Percentiles rank a stretch among this genome's conserved stretches.
phyloP scores from a whole-genome alignment of 2,888 invertebrate species.

The Pseudococcus jackbeardsleyi region DNA sequence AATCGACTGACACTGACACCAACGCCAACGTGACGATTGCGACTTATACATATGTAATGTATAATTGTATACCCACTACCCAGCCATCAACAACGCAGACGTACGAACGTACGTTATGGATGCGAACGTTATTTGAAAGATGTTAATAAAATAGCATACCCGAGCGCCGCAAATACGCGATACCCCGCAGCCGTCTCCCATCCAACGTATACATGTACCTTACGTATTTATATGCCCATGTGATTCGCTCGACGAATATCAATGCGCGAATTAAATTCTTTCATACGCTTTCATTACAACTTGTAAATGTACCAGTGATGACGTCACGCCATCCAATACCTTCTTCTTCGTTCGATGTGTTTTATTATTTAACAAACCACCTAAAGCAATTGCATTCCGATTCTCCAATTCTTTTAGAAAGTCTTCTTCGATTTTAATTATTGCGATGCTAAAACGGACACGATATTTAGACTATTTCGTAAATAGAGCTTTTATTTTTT shows the following conservation, averaged over 20 bases:
- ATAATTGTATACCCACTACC: too few relatives aligned
- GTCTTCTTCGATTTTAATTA: background rate
- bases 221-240: background rate
- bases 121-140: background rate
- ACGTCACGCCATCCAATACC: background rate
- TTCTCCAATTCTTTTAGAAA: conserved; percentile 13
- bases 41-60: too few relatives aligned
- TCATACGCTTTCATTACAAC: background rate
- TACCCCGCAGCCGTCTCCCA: too few relatives aligned
- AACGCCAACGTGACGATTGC: background rate
- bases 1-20: background rate
- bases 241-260: background rate
- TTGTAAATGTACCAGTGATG: background rate
- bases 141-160: conserved; percentile 35
- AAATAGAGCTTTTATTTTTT: background rate
- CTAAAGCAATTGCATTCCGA: background rate
- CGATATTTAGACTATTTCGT: background rate
- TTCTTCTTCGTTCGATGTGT: background rate
- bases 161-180: conserved; percentile 41
- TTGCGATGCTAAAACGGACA: background rate
- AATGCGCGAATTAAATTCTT: background rate
- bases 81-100: too few relatives aligned
- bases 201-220: too few relatives aligned
- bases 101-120: background rate
- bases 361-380: conserved; percentile 5